Evolutionary conservation across 2,797 vertebrate genomes (phyloP).

Genomic region (Hirundo rustica): DNA sequence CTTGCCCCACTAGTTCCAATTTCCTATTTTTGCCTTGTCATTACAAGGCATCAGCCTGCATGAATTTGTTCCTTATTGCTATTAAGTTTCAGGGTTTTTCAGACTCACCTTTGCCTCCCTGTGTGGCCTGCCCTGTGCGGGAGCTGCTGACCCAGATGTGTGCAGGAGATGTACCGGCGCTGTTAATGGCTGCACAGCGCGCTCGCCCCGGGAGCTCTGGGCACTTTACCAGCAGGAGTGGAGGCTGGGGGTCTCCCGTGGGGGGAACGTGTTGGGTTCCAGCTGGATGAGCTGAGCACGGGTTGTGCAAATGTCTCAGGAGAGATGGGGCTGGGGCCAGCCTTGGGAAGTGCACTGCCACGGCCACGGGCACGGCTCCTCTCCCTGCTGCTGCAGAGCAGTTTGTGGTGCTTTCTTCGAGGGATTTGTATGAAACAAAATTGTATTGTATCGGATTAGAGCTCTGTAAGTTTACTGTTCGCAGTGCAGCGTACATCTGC

Average conservation of each 20-base stretch:
- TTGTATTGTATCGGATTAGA: slow-evolving; percentile 28
- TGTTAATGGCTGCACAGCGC: neutral
- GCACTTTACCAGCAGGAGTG: neutral
- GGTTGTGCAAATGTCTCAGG: neutral
- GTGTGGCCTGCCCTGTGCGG: neutral
- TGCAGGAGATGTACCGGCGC: neutral
- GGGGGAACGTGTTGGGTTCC: neutral
- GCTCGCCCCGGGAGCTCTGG: rapidly evolving
- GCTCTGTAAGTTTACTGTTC: slow-evolving; percentile 58
- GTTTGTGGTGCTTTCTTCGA: slow-evolving; percentile 7
- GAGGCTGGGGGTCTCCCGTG: neutral
- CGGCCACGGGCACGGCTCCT: neutral
- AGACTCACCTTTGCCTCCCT: neutral
- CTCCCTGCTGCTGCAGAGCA: neutral
- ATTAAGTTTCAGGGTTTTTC: neutral
- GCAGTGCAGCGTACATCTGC: slow-evolving; percentile 55
- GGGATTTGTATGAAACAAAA: slow-evolving; percentile 46
- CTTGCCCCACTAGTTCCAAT: neutral
- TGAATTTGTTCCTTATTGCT: neutral
- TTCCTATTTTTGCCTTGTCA: neutral
- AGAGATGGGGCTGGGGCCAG: neutral
- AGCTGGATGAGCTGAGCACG: neutral
- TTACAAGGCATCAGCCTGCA: neutral
- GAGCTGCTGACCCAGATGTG: neutral
- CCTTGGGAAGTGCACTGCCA: neutral